Evolutionary conservation across 2,113 vertebrate species (phyloP).

Genomic region (Gorsachius goisagi): DNA sequence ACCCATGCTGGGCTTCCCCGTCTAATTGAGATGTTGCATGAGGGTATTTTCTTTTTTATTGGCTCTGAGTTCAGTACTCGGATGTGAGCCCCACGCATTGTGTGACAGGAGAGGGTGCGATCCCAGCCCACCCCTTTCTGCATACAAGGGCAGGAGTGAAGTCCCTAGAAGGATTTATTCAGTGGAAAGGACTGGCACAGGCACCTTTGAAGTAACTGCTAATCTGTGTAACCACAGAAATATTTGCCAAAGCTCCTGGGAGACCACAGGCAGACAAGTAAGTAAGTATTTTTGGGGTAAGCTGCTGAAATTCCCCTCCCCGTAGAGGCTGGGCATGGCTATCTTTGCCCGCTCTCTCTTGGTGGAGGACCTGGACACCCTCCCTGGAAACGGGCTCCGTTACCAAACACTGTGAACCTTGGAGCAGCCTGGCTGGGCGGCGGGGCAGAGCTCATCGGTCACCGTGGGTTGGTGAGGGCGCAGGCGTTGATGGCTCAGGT

Average conservation of each 20-base stretch:
- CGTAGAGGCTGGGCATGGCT: not conserved
- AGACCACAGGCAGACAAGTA: not conserved
- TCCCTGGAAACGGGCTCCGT: not conserved
- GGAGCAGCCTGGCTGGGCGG: accelerated
- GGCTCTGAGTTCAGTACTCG: accelerated
- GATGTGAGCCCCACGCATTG: accelerated
- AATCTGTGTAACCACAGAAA: not conserved
- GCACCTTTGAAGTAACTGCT: not conserved
- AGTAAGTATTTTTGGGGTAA: not conserved
- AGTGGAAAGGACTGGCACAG: not conserved
- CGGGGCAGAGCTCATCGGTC: not conserved
- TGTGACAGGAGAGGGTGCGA: accelerated
- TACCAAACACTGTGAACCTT: accelerated
- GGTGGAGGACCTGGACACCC: too few relatives aligned
- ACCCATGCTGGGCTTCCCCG: not conserved
- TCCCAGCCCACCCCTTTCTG: not conserved
- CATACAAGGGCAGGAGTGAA: accelerated
- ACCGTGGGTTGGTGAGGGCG: not conserved
- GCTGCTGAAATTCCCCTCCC: too few relatives aligned
- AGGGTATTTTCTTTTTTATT: not conserved
- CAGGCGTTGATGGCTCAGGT: accelerated
- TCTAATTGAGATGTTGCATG: not conserved
- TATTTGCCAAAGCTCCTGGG: not conserved
- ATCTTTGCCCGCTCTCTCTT: accelerated
- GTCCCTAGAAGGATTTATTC: not conserved